Evolutionary conservation across 1,140 invertebrate genomes (phyloP).

Genomic region (Episyrphus balteatus): DNA sequence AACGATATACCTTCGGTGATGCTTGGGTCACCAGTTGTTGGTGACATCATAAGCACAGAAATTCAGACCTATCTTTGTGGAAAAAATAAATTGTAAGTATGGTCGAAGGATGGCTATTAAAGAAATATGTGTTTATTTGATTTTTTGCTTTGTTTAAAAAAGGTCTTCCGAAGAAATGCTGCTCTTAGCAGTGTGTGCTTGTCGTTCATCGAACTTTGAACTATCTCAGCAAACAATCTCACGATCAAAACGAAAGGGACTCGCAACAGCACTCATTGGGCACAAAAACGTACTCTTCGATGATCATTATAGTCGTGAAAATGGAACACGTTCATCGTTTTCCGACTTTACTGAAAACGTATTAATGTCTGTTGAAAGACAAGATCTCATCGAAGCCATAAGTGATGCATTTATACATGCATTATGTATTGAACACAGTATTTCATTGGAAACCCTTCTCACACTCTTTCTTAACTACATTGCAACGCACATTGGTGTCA

Average conservation of each 20-base stretch:
- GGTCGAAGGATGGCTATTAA: background rate
- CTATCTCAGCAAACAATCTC: slow-evolving; percentile 25
- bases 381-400: slow-evolving; percentile 28
- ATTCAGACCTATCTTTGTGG: slow-evolving; percentile 29
- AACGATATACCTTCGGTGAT: slow-evolving; percentile 26
- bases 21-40: slow-evolving; percentile 27
- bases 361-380: slow-evolving; percentile 25
- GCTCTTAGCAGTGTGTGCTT: slow-evolving; percentile 26
- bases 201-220: slow-evolving; percentile 32
- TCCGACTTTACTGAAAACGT: slow-evolving; percentile 33
- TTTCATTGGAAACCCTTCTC: slow-evolving; percentile 23
- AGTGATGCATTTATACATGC: slow-evolving; percentile 33
- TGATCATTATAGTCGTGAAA: slow-evolving; percentile 9
- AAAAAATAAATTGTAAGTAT: slow-evolving; percentile 22
- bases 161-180: slow-evolving; percentile 27
- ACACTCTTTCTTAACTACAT: slow-evolving; percentile 34
- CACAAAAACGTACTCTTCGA: slow-evolving; percentile 33
- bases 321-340: slow-evolving; percentile 11
- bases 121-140: background rate
- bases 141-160: background rate
- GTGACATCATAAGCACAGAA: slow-evolving; percentile 30
- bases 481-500: slow-evolving; percentile 30
- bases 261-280: slow-evolving; percentile 26
- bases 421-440: slow-evolving; percentile 27
- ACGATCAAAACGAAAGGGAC: slow-evolving; percentile 16